phyloP scores from a whole-genome alignment of 1,140 invertebrate genomes.

The Drosophila murphyi region DNA sequence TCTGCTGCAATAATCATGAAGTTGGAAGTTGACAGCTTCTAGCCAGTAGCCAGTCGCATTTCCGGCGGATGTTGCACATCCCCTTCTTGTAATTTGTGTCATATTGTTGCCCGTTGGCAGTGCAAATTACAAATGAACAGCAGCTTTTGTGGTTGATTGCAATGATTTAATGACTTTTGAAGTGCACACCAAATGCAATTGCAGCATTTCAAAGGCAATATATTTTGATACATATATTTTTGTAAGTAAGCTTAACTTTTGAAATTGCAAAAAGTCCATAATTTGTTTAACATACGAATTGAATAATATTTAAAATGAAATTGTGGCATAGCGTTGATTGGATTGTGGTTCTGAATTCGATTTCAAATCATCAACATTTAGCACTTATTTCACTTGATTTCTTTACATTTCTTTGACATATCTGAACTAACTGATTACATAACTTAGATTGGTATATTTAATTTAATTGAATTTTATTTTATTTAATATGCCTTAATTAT shows the following conservation, averaged over 20 bases:
- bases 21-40: constrained; percentile 8
- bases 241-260: not conserved
- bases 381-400: not conserved
- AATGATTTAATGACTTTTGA: constrained; percentile 79
- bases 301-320: not conserved
- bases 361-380: too few species aligned
- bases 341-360: not conserved
- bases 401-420: too few species aligned
- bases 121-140: constrained; percentile 71
- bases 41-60: constrained; percentile 8
- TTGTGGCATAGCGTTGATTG: not conserved
- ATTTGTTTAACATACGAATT: not conserved
- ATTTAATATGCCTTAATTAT: not conserved
- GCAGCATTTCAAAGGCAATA: constrained; percentile 38
- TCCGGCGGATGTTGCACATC: constrained; percentile 32
- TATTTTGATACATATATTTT: not conserved
- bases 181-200: constrained; percentile 65
- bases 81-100: constrained; percentile 78
- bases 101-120: constrained; percentile 73
- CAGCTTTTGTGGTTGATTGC: constrained; percentile 67
- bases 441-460: not conserved
- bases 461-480: not conserved
- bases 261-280: not conserved
- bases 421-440: too few species aligned
- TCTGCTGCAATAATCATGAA: constrained; percentile 69